phyloP scores from a whole-genome alignment of 2,113 vertebrate species.

The Cebidichthys violaceus region DNA sequence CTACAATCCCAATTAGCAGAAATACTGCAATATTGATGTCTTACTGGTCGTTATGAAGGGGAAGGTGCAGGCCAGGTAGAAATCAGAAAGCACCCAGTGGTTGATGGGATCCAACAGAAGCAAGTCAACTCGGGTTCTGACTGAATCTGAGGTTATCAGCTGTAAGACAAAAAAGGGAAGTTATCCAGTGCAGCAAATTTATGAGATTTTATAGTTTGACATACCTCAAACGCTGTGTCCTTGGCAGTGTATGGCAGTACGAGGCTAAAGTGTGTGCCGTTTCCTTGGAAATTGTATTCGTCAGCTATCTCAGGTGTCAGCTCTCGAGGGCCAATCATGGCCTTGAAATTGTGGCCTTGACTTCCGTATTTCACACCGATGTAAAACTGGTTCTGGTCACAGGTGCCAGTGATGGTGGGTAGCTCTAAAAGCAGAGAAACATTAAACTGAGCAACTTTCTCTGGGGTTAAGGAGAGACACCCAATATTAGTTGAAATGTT shows the following conservation, averaged over 20 bases:
- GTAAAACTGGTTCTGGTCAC: slow-evolving; percentile 75
- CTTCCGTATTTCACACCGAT: slow-evolving; percentile 68
- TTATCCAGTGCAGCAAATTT: neutral
- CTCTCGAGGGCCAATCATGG: slow-evolving; percentile 46
- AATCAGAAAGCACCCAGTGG: slow-evolving; percentile 70
- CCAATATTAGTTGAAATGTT: neutral
- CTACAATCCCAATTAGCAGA: neutral
- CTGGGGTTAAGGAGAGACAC: too few relatives aligned
- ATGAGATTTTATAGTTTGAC: neutral
- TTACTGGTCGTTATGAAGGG: slow-evolving; percentile 75
- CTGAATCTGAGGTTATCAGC: slow-evolving; percentile 48
- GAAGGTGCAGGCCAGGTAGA: slow-evolving; percentile 81
- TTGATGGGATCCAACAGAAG: slow-evolving; percentile 58
- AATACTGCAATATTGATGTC: rapidly evolving
- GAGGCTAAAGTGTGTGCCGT: slow-evolving; percentile 75
- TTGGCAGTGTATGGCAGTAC: slow-evolving; percentile 60
- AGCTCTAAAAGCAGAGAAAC: slow-evolving; percentile 54
- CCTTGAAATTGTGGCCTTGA: slow-evolving; percentile 62
- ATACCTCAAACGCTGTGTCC: slow-evolving; percentile 71
- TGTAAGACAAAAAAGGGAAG: slow-evolving; percentile 10
- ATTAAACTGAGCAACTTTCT: too few relatives aligned
- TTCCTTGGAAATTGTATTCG: slow-evolving; percentile 51
- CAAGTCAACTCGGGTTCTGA: slow-evolving; percentile 74
- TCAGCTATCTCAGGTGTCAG: slow-evolving; percentile 52
- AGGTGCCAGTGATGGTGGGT: slow-evolving; percentile 69